A percentile compares a stretch with the other conserved stretches of the same genome.
Conservation (phyloP, 2,113 vertebrate species). For the Sisor rabdophorus region DNA sequence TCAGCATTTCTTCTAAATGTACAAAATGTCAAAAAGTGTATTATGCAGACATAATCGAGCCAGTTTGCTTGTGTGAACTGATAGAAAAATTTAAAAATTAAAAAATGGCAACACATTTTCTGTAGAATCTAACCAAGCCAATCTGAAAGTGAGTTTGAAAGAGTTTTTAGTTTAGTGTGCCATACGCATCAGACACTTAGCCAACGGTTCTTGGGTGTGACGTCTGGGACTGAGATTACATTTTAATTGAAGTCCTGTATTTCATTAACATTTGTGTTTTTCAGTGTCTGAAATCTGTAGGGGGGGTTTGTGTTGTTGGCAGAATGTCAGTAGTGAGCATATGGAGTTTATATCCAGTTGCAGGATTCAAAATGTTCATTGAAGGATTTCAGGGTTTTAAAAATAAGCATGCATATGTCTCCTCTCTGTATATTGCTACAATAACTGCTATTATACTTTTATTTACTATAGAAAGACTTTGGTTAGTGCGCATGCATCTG, state of each 20-base stretch:
- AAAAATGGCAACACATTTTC: no score
- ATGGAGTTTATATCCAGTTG: neutral
- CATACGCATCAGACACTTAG: no score
- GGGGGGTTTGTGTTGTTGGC: neutral
- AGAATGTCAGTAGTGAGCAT: neutral
- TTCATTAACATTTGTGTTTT: neutral
- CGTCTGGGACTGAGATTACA: no score
- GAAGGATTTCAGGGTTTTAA: slow-evolving; percentile 18
- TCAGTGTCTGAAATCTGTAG: neutral
- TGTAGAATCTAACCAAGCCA: no score
- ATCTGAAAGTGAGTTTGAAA: no score
- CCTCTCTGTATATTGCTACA: neutral
- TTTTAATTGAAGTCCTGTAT: neutral
- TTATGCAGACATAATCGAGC: neutral
- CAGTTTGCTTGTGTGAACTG: no score
- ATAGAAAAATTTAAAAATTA: no score
- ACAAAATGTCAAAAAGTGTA: neutral
- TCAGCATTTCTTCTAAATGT: neutral
- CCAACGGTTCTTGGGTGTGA: no score
- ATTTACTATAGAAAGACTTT: neutral
- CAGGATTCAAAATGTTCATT: slow-evolving; percentile 14
- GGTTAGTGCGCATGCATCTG: slow-evolving; percentile 14
- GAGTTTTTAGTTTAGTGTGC: no score
- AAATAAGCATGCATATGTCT: neutral
- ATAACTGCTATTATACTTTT: no score